Base-by-base conservation (phyloP, 2,797 vertebrate genomes). In the Gadopsis marmoratus region DNA sequence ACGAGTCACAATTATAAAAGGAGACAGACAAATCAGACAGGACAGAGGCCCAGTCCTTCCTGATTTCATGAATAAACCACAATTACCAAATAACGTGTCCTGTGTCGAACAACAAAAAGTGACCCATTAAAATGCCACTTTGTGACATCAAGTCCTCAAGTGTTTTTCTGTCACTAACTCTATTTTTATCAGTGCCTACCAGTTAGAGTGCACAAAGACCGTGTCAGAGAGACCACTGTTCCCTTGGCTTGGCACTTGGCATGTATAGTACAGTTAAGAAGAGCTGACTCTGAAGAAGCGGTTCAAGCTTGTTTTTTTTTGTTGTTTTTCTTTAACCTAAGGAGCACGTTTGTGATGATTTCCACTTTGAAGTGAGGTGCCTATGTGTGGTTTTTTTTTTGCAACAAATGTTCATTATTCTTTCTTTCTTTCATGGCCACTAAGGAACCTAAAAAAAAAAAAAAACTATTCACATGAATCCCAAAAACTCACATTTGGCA, bases 191-290 rank as follows among this genome's bases (percentile, higher is more conserved):
- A 53, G 50, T 37, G 21, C 80, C 74, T 60, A 14, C n/a, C 58
- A 41, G 54, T 83, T 62, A 61, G 50, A 78, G 80, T 84, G 81
- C 63, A 69, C 50, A 60, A 84, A 79, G 64, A 76, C 74, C 6
- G 54, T 23, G 69, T 90, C 76, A 92, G 88, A 87, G 89, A 84
- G 81, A 73, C 48, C 83, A 81, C 79, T 91, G 91, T 91, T 91
- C 85, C 74, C 76, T 81, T 58, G 78, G 78, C 85, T 90, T 84
- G 90, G 85, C 85, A 88, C 88, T 88, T 88, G 81, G 86, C 66
- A 83, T 86, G 74, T 69, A 76, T n/a, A 81, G 79, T 61, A 61
- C 80, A 74, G 76, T 78, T 74, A 79, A 78, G 55, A 73, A 79
- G 78, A 86, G 71, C 63, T 13, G 60, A 72, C 77, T 79, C 66